Evolutionary conservation across 2,797 vertebrate species (phyloP), one percentile per base, ranked within the genome.

Genomic region (Gymnodraco acuticeps): DNA sequence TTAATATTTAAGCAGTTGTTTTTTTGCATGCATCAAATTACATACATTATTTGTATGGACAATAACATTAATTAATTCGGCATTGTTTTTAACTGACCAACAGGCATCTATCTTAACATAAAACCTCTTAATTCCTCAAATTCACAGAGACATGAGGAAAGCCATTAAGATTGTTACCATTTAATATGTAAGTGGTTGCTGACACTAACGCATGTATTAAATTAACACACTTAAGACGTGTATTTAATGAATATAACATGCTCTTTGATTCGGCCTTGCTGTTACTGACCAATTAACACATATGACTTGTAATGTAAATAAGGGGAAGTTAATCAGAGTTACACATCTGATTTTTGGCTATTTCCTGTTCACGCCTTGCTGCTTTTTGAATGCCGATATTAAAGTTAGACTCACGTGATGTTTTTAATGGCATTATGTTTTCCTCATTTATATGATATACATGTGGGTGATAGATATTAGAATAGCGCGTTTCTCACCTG

Each of bases 201-300:
- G 3, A 1, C 1, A 3, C 0, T n/a, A 10, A 0, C 3, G 0
- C 10, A 17, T 0, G 0, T 0, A 17, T 3, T 0, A 6, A 1
- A 4, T 20, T 0, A 17, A 0, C 16, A 62, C 43, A 43, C 0
- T 0, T 2, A 11, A 60, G 0, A 6, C 0, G 0, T 5, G 14
- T 5, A 3, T 11, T 17, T 6, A 19, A 12, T 8, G 7, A 53
- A 0, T 1, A 13, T 0, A 7, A 33, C 1, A 6, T 43, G 6
- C 0, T 52, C 2, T 72, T 77, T 31, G 53, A 66, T 69, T 80
- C 81, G 27, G 73, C 47, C 8, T 4, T 0, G 0, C 0, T 64
- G 0, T 14, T n/a, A 64, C 7, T 5, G 8, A 61, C n/a, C 10
- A 5, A 2, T 1, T 3, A 64, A 12, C n/a, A 2, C 3, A 6